Conservation (phyloP, 2,888 invertebrate genomes). For the Spodoptera littoralis region DNA sequence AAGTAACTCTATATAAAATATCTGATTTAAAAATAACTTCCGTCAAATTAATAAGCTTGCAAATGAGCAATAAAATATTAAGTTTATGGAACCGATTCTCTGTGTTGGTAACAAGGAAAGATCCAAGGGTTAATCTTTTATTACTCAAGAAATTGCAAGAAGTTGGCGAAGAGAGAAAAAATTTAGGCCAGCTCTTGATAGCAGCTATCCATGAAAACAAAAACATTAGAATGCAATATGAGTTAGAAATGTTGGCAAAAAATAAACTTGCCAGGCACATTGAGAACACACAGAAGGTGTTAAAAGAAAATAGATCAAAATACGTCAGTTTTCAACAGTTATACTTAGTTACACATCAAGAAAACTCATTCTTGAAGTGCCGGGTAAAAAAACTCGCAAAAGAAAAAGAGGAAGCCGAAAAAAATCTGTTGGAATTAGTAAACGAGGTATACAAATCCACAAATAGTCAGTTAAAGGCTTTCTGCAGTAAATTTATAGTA, state of each 20-base stretch:
- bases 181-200: slow-evolving; percentile 70
- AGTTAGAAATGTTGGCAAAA: slow-evolving; percentile 74
- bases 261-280: slow-evolving; percentile 70
- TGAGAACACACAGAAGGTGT: slow-evolving; percentile 71
- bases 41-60: slow-evolving; percentile 46
- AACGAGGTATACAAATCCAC: slow-evolving; percentile 76
- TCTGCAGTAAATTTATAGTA: slow-evolving; percentile 77
- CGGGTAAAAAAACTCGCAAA: slow-evolving; percentile 70
- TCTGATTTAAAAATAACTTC: slow-evolving; percentile 55
- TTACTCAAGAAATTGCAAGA: slow-evolving; percentile 74
- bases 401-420: slow-evolving; percentile 75
- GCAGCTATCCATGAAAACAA: slow-evolving; percentile 78
- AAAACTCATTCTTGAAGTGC: slow-evolving; percentile 76
- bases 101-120: slow-evolving; percentile 34
- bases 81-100: slow-evolving; percentile 19
- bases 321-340: slow-evolving; percentile 78
- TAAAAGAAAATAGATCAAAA: slow-evolving; percentile 73
- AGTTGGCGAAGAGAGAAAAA: slow-evolving; percentile 71
- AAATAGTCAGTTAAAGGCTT: slow-evolving; percentile 73
- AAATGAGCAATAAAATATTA: slow-evolving; percentile 24
- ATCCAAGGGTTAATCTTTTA: slow-evolving; percentile 58
- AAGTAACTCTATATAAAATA: slow-evolving; percentile 52
- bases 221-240: slow-evolving; percentile 72
- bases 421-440: slow-evolving; percentile 71
- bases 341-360: slow-evolving; percentile 76